Base-by-base conservation (phyloP, 2,888 invertebrate genomes). In the Minunthozetes semirufus region DNA sequence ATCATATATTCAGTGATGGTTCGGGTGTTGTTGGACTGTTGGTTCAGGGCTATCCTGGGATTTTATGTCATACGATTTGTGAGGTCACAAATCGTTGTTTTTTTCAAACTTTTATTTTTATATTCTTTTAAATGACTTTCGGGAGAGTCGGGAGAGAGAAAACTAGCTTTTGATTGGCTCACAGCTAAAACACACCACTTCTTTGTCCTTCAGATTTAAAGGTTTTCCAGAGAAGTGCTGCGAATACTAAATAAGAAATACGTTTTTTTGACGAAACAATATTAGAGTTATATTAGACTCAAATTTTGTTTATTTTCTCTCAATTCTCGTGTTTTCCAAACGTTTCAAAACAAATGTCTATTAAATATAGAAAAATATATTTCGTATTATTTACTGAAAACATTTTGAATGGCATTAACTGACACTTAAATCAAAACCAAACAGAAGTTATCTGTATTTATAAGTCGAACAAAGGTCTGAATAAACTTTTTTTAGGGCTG, bases 151-250 rank as follows among this genome's bases (percentile, higher is more conserved):
- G 15, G 11, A 27, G 27, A 25, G 15, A 17, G 27, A 59, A 38
- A 63, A 63, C 63, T 59, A 5, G 22, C 19, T 11, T 29, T 63
- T 38, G 15, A 63, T 63, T 63, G 63, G 63, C 27, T 63, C 27
- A 1, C 19, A 27, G 29, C 15, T 33, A 63, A 63, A 63, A 63
- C 63, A 63, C 63, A 63, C 63, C 63, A 63, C 59, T 63, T 63
- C 63, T 63, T 63, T 38, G 63, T 63, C 63, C 63, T 63, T 63
- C 59, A 59, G 27, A 59, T 25, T 59, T 59, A 19, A n/a, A 27
- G 27, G 59, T 13, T 59, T 59, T 59, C 19, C 15, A 11, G 59
- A 53, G 5, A 8, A 53, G 3, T 19, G 22, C 53, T 9, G 2
- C 9, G 22, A 53, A 53, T 22, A 53, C 53, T 22, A 53, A 53